These are phyloP conservation scores for Elgaria multicarinata DNA, from an alignment of 2,113 vertebrate species.

Conservation along the genomic window DNA sequence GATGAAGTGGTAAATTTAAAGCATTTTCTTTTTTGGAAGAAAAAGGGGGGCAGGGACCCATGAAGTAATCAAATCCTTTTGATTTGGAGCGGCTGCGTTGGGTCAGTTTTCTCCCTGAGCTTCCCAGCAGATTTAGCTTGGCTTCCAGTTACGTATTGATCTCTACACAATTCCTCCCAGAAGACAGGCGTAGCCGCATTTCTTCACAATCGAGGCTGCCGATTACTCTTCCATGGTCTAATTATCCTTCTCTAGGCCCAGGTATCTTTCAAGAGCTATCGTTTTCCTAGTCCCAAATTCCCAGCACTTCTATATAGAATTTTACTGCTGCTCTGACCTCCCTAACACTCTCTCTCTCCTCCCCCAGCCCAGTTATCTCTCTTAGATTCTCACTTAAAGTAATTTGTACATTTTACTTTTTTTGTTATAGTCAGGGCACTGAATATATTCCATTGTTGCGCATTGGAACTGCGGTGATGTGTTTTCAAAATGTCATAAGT, in stretches of 20 bases:
- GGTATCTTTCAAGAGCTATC: constrained; percentile 44
- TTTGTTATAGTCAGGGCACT: background rate
- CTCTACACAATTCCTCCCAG: constrained; percentile 30
- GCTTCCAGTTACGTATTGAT: constrained; percentile 42
- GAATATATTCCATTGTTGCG: background rate
- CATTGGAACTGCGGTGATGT: background rate
- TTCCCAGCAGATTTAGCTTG: constrained; percentile 13
- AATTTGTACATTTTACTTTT: background rate
- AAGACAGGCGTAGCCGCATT: constrained; percentile 17
- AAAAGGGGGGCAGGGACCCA: background rate
- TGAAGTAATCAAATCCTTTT: background rate
- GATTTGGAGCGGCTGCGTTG: background rate
- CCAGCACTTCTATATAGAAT: constrained; percentile 40
- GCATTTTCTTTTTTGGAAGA: background rate
- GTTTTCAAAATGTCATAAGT: background rate
- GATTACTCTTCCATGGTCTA: constrained; percentile 39
- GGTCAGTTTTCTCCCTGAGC: constrained; percentile 18
- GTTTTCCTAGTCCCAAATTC: constrained; percentile 35
- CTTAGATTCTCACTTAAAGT: background rate
- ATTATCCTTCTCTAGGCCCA: constrained; percentile 43
- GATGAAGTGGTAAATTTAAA: constrained; percentile 11
- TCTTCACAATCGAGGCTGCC: background rate
- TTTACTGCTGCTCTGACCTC: constrained; percentile 22
- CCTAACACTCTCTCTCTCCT: background rate
- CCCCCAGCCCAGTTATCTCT: background rate